Evolutionary conservation across 2,113 vertebrate genomes (phyloP), one percentile per base, ranked within the genome.

Genomic region (Strigops habroptila): DNA sequence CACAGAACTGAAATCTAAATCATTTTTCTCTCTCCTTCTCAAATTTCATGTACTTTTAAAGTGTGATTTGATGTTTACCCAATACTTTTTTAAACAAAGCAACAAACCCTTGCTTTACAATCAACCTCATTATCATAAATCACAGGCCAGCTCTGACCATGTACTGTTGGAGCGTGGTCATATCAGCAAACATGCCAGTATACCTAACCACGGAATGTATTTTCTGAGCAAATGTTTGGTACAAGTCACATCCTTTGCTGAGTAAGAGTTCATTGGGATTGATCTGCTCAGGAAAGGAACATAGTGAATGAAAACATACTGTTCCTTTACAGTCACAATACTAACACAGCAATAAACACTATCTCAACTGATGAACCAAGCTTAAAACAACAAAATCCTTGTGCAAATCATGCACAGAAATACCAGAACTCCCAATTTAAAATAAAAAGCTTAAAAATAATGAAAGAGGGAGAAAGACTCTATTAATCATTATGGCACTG

Each of bases 271-370:
- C 73, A 25, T 57, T 82, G 86, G 64, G 95, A 91, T 87, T 95
- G 82, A 95, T 94, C 81, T 65, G 73, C 93, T 86, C 39, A 3
- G 92, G 93, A 73, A 95, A 94, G 92, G 80, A 97, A 96, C 95
- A 90, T 30, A 67, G 35, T 0, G 1, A 64, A 79, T 33, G 80
- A 82, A 87, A 95, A 93, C 75, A 14, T 90, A 84, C 55, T 63
- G 63, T 96, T 96, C 97, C 96, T 60, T 96, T 92, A 95, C 69
- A 79, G 60, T 55, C 84, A 93, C 82, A 96, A 90, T 48, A 92
- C 71, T 88, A 95, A 83, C 91, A 82, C 39, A 59, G 86, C 89
- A 60, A 76, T 82, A 87, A 96, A 92, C 86, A 79, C n/a, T 12
- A 18, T 39, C 67, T 70, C 48, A 18, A 64, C 69, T 77, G 91